Evolutionary conservation across 2,888 invertebrate genomes (phyloP), one percentile per base, ranked within the genome.

Genomic region (Petrolisthes cinctipes): DNA sequence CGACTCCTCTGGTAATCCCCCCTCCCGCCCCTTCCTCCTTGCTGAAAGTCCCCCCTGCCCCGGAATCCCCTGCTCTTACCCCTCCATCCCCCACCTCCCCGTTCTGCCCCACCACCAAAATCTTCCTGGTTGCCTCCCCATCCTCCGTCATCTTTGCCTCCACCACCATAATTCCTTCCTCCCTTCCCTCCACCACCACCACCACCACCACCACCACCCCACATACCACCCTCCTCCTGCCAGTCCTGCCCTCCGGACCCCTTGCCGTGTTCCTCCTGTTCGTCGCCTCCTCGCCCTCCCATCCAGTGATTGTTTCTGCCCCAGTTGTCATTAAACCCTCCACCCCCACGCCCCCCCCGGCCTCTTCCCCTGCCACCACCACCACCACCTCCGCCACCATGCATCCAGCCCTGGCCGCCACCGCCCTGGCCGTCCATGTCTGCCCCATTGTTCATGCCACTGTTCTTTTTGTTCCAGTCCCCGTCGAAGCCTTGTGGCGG

Each of bases 1-100:
- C 88, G 82, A 9, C 88, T 85, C 61, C 88, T 83, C 51, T 87
- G 86, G 73, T 51, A 87, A 83, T 87, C 88, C 56, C 84, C 80
- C 76, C 85, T 23, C 54, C 84, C 89, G 53, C 83, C 80, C 79
- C 89, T 76, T 54, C 85, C 83, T 23, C 83, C 86, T 17, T n/a
- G 51, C 37, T 83, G 81, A 54, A 66, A 82, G 53, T 86, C 87
- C 57, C 81, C 81, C 20, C 82, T 83, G 68, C 86, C 82, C n/a
- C 78, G 68, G 56, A 57, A 66, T n/a, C 82, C 57, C 57, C 87
- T 84, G 14, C 84, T 81, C 4, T 61, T 68, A 9, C 83, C 87
- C 20, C 81, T 76, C 87, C 81, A 81, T 5, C 66, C 51, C 4
- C 56, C 51, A 17, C 83, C 80, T 0, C 85, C 76, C 23, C 82